Evolutionary conservation across 2,888 invertebrate genomes (phyloP).

Genomic region (Isotomurus palustris): DNA sequence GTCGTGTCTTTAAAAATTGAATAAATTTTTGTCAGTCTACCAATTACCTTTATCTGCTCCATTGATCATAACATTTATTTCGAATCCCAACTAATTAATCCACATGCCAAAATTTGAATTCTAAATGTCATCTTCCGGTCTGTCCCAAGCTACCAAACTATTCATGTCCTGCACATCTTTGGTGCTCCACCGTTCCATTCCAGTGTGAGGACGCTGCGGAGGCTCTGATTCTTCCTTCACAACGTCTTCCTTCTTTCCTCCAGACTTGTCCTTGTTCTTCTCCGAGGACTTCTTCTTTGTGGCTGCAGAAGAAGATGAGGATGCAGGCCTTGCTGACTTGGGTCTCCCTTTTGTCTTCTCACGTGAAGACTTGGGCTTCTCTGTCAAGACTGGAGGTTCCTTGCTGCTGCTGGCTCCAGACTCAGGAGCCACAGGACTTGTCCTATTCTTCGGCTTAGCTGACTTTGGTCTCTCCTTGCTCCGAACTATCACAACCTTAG

Average conservation of each 20-base stretch:
- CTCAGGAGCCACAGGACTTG: background rate
- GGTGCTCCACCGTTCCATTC: slow-evolving; percentile 70
- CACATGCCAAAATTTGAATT: background rate
- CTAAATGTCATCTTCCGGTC: slow-evolving; percentile 52
- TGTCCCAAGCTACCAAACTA: slow-evolving; percentile 63
- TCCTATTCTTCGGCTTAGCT: background rate
- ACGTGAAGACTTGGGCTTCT: background rate
- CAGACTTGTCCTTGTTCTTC: background rate
- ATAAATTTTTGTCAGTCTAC: too few species aligned
- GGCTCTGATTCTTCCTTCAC: slow-evolving; percentile 7
- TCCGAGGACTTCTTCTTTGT: background rate
- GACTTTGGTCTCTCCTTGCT: background rate
- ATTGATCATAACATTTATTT: too few species aligned
- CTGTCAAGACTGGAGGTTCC: background rate
- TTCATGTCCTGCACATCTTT: slow-evolving; percentile 66
- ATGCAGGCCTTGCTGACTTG: background rate
- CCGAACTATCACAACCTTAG: background rate
- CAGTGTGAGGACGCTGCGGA: slow-evolving; percentile 45
- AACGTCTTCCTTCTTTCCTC: slow-evolving; percentile 43
- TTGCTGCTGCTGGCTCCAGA: background rate
- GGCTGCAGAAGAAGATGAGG: background rate
- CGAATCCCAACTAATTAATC: too few species aligned
- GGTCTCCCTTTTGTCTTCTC: background rate
- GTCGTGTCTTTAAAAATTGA: too few species aligned
- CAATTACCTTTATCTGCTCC: slow-evolving; percentile 7